Evolutionary conservation across 2,797 vertebrate genomes (phyloP), one percentile per base, ranked within the genome.

Genomic region (Oreonectes daqikongensis): DNA sequence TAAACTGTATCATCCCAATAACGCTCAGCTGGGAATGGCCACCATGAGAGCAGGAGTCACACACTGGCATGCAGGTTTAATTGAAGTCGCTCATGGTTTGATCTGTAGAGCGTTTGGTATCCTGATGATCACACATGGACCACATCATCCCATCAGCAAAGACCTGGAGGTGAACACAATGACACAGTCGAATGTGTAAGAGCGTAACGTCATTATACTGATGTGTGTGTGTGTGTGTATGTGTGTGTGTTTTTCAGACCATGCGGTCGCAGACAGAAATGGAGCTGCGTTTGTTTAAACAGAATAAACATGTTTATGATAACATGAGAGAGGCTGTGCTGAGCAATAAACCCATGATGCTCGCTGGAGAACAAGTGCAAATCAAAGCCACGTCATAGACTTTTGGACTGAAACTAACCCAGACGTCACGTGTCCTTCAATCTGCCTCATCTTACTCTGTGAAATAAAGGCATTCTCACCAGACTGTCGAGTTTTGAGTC

Each of bases 101-200:
- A 94, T 99, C 88, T 99, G 97, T 81, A 94, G 95, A 87, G 96
- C 97, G 60, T 97, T 93, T 6, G 90, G 92, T 46, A 94, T 98
- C 82, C 94, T 99, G 28, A 83, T 99, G 87, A 89, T 97, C 80
- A 98, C 96, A 9, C 97, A 99, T 0, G 97, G 97, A 48, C 92
- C 97, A 57, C 93, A 94, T 71, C 97, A 99, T 50, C 89, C 94
- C 17, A 96, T 97, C 81, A 96, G 95, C 83, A 95, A 91, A 84
- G 97, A 99, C 85, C 84, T 99, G 79, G 97, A 99, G 95, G 96
- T 96, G 90, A 12, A 0, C 15, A 46, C 48, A n/a, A 35, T n/a
- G n/a, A n/a, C n/a, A n/a, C n/a, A n/a, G n/a, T n/a, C n/a, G n/a
- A n/a, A n/a, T n/a, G n/a, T n/a, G n/a, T n/a, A n/a, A n/a, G n/a